Base-by-base conservation (phyloP, 1,140 invertebrate genomes). In the Chlorops oryzae region DNA sequence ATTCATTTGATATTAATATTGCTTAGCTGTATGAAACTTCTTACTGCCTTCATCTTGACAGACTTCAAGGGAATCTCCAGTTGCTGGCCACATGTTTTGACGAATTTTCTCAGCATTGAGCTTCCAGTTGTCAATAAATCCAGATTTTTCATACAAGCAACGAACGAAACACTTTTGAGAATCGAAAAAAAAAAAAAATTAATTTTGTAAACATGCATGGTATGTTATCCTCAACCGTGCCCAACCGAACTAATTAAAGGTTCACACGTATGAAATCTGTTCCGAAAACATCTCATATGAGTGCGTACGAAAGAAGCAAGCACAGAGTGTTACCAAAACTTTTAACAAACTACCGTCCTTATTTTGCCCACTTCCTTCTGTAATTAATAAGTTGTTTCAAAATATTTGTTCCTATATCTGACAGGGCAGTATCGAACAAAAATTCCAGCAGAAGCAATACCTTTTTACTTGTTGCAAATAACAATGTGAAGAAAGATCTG, bases 111-210 rank as follows among this genome's bases (percentile, higher is more conserved):
- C 55, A 3, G 13, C 44, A 54, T 68, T 63, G 2, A 70, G 42
- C 46, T 62, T 62, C 52, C 60, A 70, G 42, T 68, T 59, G n/a
- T 61, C 55, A 25, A 70, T 43, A 1, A 70, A 20, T 0, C 61
- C 61, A 1, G 61, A 56, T 35, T 63, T 70, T 57, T 70, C 67
- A 48, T 59, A 68, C 32, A 63, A 64, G 39, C 67, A 70, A 12
- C 68, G 54, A 41, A 70, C 58, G 24, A 63, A 70, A 24, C 67
- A 70, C 67, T 70, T 35, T 2, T 47, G 23, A 24, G 21, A 20
- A 28, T 23, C 3, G 7, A 40, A 38, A 21, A 22, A 20, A 38
- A 5, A 25, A 21, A 12, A 40, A 10, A 37, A n/a, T 37, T 17
- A 18, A 32, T 4, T 21, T 6, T 15, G 18, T n/a, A n/a, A n/a